Conservation (phyloP, 2,113 vertebrate species). For the Coptodon rendalli region DNA sequence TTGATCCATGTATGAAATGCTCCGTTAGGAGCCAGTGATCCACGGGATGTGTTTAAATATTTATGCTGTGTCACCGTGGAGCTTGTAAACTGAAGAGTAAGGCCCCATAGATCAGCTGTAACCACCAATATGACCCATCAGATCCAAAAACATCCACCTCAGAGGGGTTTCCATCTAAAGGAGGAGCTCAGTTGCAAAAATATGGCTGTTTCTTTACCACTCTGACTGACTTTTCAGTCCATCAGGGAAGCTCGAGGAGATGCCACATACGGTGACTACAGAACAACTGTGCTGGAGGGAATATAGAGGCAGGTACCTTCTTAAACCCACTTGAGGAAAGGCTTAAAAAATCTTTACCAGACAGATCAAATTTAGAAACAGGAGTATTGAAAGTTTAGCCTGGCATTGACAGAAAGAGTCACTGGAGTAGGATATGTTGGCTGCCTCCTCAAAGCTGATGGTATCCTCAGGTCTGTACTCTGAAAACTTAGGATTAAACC, state of each 20-base stretch:
- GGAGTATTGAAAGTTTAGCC: background rate
- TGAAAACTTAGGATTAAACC: background rate
- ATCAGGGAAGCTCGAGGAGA: background rate
- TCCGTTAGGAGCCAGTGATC: slow-evolving; percentile 9
- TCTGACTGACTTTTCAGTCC: background rate
- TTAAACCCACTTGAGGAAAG: background rate
- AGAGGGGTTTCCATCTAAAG: background rate
- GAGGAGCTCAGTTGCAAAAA: background rate
- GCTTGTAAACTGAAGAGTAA: background rate
- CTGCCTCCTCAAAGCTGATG: background rate
- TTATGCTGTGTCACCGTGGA: background rate
- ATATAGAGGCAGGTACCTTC: background rate
- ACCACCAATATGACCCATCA: background rate
- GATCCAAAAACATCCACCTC: background rate
- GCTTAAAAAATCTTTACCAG: background rate
- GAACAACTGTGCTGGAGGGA: background rate
- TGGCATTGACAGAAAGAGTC: background rate
- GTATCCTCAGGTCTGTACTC: background rate
- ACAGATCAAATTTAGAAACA: background rate
- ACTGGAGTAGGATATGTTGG: background rate
- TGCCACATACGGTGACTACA: background rate
- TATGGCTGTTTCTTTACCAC: background rate
- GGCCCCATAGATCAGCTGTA: background rate
- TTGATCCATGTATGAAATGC: background rate
- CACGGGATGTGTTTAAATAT: slow-evolving; percentile 11